phyloP scores from a whole-genome alignment of 1,140 invertebrate species.

The Coenobita brevimanus region DNA sequence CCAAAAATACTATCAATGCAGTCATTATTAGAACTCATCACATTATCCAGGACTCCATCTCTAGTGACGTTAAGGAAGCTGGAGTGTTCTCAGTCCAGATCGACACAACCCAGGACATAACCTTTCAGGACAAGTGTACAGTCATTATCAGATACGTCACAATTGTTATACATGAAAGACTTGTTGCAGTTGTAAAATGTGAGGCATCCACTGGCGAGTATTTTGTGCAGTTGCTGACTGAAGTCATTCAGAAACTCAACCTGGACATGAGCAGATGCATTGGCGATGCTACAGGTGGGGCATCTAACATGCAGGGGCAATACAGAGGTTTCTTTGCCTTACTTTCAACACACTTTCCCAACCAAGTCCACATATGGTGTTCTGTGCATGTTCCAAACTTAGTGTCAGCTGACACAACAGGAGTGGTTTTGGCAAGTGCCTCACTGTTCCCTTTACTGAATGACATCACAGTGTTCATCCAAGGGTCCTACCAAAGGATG shows the following conservation, averaged over 20 bases:
- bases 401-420: neutral
- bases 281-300: slow-evolving; percentile 11
- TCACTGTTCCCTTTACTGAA: slow-evolving; percentile 1
- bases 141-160: slow-evolving; percentile 11
- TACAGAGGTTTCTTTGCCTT: neutral
- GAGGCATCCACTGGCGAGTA: neutral
- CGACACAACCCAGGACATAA: no score
- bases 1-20: no score
- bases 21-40: no score
- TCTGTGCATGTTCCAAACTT: slow-evolving; percentile 16
- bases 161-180: neutral
- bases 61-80: no score
- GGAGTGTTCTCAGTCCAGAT: no score
- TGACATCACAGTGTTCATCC: slow-evolving; percentile 1
- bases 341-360: neutral
- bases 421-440: neutral
- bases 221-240: no score
- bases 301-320: neutral
- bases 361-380: slow-evolving; percentile 9
- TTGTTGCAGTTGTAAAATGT: slow-evolving; percentile 12
- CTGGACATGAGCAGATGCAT: slow-evolving; percentile 1
- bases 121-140: neutral
- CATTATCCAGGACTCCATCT: no score
- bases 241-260: no score
- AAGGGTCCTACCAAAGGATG: no score